Evolutionary conservation across 2,113 vertebrate genomes (phyloP), one percentile per base, ranked within the genome.

Genomic region (Nicator chloris): DNA sequence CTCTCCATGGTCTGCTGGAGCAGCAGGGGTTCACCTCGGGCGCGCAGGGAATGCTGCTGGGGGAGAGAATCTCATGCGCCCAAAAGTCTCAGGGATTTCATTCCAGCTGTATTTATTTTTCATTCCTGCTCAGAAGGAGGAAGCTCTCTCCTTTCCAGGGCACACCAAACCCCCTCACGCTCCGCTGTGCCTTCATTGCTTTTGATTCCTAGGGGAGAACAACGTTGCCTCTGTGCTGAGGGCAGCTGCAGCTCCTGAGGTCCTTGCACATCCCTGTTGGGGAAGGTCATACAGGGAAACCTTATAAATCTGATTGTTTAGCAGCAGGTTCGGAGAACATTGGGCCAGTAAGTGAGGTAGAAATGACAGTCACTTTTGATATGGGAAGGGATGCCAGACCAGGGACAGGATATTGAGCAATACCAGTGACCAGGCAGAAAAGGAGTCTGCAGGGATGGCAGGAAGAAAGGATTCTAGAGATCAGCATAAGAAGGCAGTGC

Each of bases 1-100:
- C 26, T 44, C 27, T 31, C 24, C 10, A 0, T 6, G 9, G 44
- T 7, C n/a, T 2, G 1, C 20, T 17, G 13, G 63, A 31, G 68
- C 60, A 26, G 47, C 19, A 44, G 80, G 40, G 12, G 24, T 7
- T 13, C 2, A 1, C 54, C 30, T 44, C 50, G 31, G 81, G 30
- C 13, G 1, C 4, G 28, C 20, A 11, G 69, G 50, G 45, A 13
- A 14, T 9, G 59, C 79, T 42, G 50, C 65, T 26, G 39, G 5
- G 49, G 21, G 22, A 27, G 6, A 27, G 24, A 27, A 12, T 28
- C 39, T 23, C 39, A 15, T 45, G 45, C 65, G 50, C 24, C n/a
- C 45, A 0, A 27, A 33, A 53, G 24, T 3, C 50, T 4, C 28
- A 21, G 79, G 28, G 56, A 9, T 70, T 61, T 21, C 6, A 65